A percentile compares a stretch with the other conserved stretches of the same genome.
phyloP scores from a whole-genome alignment of 1,140 invertebrate genomes.

The Scaptomyza graminum region DNA sequence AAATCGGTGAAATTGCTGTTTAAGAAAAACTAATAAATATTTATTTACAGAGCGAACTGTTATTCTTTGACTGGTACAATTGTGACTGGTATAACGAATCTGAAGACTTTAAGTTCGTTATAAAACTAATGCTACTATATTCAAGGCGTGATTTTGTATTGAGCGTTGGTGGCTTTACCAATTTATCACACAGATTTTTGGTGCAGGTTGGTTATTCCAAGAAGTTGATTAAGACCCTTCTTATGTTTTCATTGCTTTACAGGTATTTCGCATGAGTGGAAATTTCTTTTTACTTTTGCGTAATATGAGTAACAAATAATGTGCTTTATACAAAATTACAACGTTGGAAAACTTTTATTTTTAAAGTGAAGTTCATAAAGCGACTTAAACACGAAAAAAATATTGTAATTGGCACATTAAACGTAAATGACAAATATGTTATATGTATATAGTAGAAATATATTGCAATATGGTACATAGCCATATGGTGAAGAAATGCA shows the following conservation, averaged over 20 bases:
- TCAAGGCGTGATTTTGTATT: conserved; percentile 47
- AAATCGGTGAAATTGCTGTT: neutral
- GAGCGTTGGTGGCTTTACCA: conserved; percentile 72
- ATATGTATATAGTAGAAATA: conserved; percentile 54
- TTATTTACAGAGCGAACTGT: conserved; percentile 52
- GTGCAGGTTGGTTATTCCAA: conserved; percentile 48
- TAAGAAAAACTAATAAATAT: neutral
- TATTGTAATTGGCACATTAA: conserved; percentile 76
- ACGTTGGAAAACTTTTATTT: conserved; percentile 77
- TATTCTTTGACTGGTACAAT: conserved; percentile 65
- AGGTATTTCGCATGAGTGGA: conserved; percentile 72
- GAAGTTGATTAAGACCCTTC: neutral
- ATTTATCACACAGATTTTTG: conserved; percentile 63
- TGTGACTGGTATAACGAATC: conserved; percentile 70
- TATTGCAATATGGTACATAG: conserved; percentile 42
- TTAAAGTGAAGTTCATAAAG: conserved; percentile 59
- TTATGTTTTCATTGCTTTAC: neutral
- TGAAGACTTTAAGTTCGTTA: conserved; percentile 63
- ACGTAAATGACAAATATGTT: conserved; percentile 73
- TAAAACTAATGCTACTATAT: conserved; percentile 69
- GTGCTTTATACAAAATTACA: conserved; percentile 68
- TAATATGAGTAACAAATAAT: conserved; percentile 71
- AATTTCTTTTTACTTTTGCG: conserved; percentile 70
- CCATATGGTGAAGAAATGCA: conserved; percentile 39
- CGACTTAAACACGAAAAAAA: conserved; percentile 68